Base-by-base conservation (phyloP, 2,113 vertebrate genomes). In the Podilymbus podiceps region DNA sequence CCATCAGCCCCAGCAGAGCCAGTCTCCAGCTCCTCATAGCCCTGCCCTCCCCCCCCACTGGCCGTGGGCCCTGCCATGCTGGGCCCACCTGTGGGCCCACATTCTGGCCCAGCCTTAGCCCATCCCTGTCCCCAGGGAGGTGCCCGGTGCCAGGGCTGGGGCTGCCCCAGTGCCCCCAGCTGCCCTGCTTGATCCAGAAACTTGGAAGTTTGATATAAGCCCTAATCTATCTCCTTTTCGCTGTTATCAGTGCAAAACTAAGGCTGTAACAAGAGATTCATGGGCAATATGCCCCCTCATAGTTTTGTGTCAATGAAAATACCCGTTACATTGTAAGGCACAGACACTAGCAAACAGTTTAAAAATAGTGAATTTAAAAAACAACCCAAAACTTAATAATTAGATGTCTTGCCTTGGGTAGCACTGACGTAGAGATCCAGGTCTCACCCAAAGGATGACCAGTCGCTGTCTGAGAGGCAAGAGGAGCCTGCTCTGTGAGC, bases 241-340 rank as follows among this genome's bases (percentile, higher is more conserved):
- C 77, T 53, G 31, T 31, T 49, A 55, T 8, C n/a, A 46, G 49
- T 63, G 49, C 15, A 75, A 79, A 63, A 28, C n/a, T 58, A 79
- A 50, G 42, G 24, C 38, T 25, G 24, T 8, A 44, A 35, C 6
- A 72, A 35, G 31, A 3, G 1, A 23, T 52, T 89, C 20, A 12
- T 0, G 9, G 53, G n/a, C 38, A 68, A 33, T 8, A 18, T 1
- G 11, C 6, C 8, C 8, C 38, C 31, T 50, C 6, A 0, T 8
- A 30, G 22, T 52, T 23, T 35, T 35, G 35, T 56, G 40, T 23
- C 55, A 46, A 14, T 20, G 28, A 31, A 42, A 88, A 28, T 0
- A 50, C 1, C n/a, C 15, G 8, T 20, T 23, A 59, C 5, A 35
- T 6, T 33, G 22, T 8, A 73, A 56, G 19, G 28, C 40, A 81